Base-by-base conservation (phyloP, 2,113 vertebrate genomes). In the Nerophis ophidion region DNA sequence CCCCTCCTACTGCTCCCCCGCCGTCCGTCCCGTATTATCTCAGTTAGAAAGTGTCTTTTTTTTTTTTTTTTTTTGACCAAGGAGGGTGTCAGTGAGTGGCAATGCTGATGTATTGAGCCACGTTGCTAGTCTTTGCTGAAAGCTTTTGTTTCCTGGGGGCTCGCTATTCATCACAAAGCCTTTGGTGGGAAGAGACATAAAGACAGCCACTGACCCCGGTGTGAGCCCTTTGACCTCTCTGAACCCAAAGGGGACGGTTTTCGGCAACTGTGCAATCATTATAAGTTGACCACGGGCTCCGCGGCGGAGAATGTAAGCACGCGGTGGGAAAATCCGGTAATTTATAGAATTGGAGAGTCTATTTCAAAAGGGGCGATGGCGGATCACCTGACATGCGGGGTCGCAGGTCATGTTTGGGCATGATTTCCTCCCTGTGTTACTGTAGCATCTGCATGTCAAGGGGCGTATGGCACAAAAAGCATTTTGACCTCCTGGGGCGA, bases 371-470 rank as follows among this genome's bases (percentile, higher is more conserved):
- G 87, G 84, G 79, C 84, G 88, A 92, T 86, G 81, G 90, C 66
- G 81, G 90, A 94, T 97, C 94, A 95, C 93, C 93, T 97, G 94
- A 97, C 94, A 94, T 70, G 71, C 1, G 66, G 63, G 95, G 93
- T 94, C 93, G 93, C 73, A 82, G 95, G 94, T 92, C 84, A 47
- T 93, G 90, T 95, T 96, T 95, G 90, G 92, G 84, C 91, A 90
- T 85, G 89, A 93, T 92, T 93, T 93, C 89, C 87, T 87, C 89
- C 85, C 86, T 87, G 88, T 86, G 92, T 93, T 97, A 99, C 95
- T 95, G 96, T 98, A 98, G 95, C 94, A 94, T 97, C 93, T 97
- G 91, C 87, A 92, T 93, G 91, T 93, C 91, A 92, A 90, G 86
- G 89, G 88, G 85, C 89, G 88, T 84, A 55, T 65, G 88, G 87